Evolutionary conservation across 2,888 invertebrate species (phyloP).

Genomic region (Dexiosoma caninum): DNA sequence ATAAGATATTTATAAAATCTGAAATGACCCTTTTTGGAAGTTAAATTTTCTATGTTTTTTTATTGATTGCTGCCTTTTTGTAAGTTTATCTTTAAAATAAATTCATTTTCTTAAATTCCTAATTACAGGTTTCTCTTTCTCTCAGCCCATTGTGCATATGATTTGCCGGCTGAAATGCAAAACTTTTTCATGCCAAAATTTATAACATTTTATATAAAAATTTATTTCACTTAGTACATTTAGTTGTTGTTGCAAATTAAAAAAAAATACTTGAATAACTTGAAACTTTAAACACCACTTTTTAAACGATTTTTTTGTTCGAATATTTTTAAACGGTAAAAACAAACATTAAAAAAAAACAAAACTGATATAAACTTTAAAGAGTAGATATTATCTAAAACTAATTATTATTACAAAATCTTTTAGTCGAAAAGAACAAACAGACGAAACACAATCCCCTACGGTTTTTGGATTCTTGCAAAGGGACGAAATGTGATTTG

Average conservation of each 20-base stretch:
- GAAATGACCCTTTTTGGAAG: no score
- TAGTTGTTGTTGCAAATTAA: not conserved
- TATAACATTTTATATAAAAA: constrained; percentile 11
- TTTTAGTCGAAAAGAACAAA: not conserved
- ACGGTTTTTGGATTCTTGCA: not conserved
- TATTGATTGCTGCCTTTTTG: no score
- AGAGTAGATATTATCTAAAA: constrained; percentile 36
- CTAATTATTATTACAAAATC: constrained; percentile 38
- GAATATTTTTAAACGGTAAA: not conserved
- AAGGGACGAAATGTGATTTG: no score
- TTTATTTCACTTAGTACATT: not conserved
- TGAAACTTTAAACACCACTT: constrained; percentile 14
- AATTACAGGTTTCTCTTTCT: not conserved
- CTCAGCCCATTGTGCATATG: constrained; percentile 25
- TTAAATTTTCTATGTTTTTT: no score
- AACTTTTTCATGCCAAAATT: constrained; percentile 27
- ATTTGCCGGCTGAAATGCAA: constrained; percentile 9
- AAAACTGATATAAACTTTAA: constrained; percentile 3
- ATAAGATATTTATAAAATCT: no score
- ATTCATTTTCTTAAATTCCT: no score
- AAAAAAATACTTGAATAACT: constrained; percentile 27
- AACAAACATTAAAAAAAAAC: not conserved
- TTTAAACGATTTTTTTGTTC: not conserved
- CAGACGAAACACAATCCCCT: no score
- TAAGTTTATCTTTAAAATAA: not conserved